Evolutionary conservation across 2,113 vertebrate species (phyloP).

Genomic region (Toxotes chatareus): DNA sequence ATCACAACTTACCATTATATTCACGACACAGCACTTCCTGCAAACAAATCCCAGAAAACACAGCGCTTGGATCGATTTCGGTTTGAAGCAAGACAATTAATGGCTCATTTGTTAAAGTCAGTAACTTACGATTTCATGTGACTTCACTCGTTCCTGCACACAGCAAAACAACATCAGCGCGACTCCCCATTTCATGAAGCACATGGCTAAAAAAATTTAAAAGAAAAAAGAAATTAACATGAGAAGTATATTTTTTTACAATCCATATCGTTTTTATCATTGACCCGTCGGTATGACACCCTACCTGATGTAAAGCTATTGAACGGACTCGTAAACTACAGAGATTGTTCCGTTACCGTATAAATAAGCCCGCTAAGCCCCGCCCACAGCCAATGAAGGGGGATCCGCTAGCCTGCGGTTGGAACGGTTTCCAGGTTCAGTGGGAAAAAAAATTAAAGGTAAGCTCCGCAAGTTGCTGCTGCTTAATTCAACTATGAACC

Average conservation of each 20-base stretch:
- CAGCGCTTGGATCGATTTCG: not conserved
- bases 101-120: not conserved
- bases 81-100: not conserved
- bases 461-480: not conserved
- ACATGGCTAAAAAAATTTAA: not conserved
- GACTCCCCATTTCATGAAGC: slow-evolving; percentile 33
- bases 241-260: too few relatives aligned
- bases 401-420: too few relatives aligned
- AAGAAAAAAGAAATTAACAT: not conserved
- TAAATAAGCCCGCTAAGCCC: not conserved
- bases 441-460: slow-evolving; percentile 14
- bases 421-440: not conserved
- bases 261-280: not conserved
- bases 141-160: not conserved
- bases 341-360: too few relatives aligned
- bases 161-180: not conserved
- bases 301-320: too few relatives aligned
- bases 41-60: slow-evolving; percentile 15
- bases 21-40: slow-evolving; percentile 26
- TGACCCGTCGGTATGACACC: not conserved
- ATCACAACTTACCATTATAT: not conserved
- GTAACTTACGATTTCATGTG: slow-evolving; percentile 61
- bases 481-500: accelerated
- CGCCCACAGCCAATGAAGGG: slow-evolving; percentile 30
- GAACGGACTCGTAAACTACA: too few relatives aligned